These are phyloP conservation scores for Coccyzus lansbergi DNA, from an alignment of 2,797 vertebrate genomes.

Conservation along the genomic window DNA sequence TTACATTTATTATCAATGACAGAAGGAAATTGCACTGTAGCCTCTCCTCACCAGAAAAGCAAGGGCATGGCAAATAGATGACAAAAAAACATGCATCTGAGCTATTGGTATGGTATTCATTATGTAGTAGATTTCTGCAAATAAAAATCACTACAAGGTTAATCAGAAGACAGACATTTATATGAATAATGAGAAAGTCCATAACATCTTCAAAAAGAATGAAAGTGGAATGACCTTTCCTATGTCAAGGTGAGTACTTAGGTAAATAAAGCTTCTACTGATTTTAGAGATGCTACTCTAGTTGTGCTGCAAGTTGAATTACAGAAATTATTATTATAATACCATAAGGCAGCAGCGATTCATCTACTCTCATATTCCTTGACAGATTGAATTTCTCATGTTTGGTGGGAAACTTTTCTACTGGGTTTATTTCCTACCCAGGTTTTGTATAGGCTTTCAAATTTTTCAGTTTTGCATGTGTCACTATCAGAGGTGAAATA, in stretches of 20 bases:
- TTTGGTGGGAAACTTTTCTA: background rate
- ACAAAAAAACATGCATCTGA: background rate
- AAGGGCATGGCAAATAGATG: background rate
- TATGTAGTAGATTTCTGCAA: background rate
- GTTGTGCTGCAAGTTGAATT: background rate
- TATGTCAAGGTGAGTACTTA: background rate
- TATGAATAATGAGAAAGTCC: background rate
- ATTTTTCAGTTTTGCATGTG: background rate
- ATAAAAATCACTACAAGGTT: background rate
- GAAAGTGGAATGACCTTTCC: background rate
- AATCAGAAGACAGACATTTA: background rate
- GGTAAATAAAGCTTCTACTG: background rate
- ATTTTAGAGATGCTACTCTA: background rate
- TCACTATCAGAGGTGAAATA: background rate
- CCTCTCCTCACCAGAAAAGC: background rate
- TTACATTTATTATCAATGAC: background rate
- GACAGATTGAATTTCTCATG: background rate
- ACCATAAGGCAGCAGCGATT: background rate
- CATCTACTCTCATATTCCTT: background rate
- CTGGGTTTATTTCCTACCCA: background rate
- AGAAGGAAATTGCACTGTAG: background rate
- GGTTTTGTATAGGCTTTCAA: background rate
- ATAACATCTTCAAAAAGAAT: background rate
- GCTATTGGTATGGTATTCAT: background rate
- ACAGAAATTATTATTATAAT: background rate